Conservation (phyloP, 2,888 invertebrate genomes). For the Gortyna flavago region DNA sequence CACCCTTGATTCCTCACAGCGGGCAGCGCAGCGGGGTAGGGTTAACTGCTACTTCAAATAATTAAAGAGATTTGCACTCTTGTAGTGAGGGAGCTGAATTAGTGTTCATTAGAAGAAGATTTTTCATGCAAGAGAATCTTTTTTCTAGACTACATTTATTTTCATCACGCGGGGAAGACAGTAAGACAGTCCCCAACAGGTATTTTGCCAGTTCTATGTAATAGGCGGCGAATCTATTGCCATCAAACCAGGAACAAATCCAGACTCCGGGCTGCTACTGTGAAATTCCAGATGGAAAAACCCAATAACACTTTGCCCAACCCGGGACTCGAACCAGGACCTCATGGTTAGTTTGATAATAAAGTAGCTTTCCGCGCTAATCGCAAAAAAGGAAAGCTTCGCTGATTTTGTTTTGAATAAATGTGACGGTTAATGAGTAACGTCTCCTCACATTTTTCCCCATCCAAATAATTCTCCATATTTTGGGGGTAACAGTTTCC, state of each 20-base stretch:
- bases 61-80: constrained; percentile 59
- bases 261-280: background rate
- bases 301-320: background rate
- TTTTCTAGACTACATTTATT: background rate
- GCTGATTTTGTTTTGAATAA: background rate
- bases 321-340: background rate
- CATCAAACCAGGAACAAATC: background rate
- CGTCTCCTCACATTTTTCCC: background rate
- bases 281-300: background rate
- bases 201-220: background rate
- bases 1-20: constrained; percentile 54
- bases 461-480: background rate
- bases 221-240: background rate
- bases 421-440: background rate
- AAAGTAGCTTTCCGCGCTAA: background rate
- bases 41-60: constrained; percentile 58
- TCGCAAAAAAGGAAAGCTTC: background rate
- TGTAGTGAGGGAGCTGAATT: constrained; percentile 16
- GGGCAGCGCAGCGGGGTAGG: constrained; percentile 55
- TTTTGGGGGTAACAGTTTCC: background rate
- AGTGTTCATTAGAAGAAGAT: constrained; percentile 32
- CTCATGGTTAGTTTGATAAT: background rate
- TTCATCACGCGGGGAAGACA: background rate
- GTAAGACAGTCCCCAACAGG: background rate
- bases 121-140: background rate